Evolutionary conservation across 2,113 vertebrate genomes (phyloP), one percentile per base, ranked within the genome.

Genomic region (Austrofundulus limnaeus): DNA sequence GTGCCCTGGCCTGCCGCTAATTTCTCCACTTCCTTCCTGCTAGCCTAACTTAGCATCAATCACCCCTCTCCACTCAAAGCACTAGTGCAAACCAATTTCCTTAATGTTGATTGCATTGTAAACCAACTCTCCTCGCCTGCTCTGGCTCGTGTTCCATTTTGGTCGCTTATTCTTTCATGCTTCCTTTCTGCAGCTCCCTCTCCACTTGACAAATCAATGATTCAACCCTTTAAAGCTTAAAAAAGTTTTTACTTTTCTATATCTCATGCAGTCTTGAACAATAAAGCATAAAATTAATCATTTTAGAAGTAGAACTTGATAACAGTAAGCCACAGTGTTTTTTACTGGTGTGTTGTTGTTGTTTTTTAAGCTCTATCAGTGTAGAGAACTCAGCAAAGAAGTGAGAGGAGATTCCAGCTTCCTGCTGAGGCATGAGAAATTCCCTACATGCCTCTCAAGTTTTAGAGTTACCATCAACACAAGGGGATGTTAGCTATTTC

Each of bases 1-100:
- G 79, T 89, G 85, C 78, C 84, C 85, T 80, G 86, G 79, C 83
- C 70, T 64, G 72, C 80, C 0, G 66, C 83, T 87, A 87, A 91
- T 85, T 89, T 88, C 83, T 83, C 75, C 64, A 81, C 82, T 91
- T 90, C 91, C 90, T 92, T 92, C 91, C 90, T 89, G 81, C 87
- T 87, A 84, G 73, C 85, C 77, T 82, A 86, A 85, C 85, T 89
- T 90, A 88, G 89, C 90, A 91, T 92, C 88, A 90, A 88, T 90
- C 81, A 88, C 83, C 71, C 77, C 80, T 67, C 83, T 70, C 61
- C 77, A 82, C 84, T 83, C 57, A 38, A 77, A 69, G 76, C 48
- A 34, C 82, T 70, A 70, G 74, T 77, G 84, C 89, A 88, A 89
- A 85, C 89, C 85, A 88, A 91, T 91, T 92, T 88, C 88, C 83